Evolutionary conservation across 2,888 invertebrate genomes (phyloP).

Genomic region (Loripinus fragilis): DNA sequence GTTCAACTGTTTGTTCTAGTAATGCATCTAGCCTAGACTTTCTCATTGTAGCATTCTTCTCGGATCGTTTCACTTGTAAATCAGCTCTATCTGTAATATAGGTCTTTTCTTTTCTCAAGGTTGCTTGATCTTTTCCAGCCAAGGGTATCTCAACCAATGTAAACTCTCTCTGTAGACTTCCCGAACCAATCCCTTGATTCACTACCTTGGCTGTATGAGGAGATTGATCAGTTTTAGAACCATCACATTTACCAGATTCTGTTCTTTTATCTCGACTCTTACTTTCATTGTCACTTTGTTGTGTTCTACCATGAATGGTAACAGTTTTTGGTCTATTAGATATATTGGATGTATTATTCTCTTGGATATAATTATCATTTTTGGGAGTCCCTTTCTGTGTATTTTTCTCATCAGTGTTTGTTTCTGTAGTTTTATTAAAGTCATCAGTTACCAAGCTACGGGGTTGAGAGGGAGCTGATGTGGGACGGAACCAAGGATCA

Average conservation of each 20-base stretch:
- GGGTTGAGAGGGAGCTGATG: constrained; percentile 35
- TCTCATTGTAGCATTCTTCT: constrained; percentile 3
- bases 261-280: background rate
- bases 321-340: background rate
- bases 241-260: background rate
- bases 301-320: background rate
- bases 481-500: constrained; percentile 20
- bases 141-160: constrained; percentile 4
- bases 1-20: background rate
- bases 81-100: background rate
- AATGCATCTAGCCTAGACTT: constrained; percentile 5
- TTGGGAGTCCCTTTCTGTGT: background rate
- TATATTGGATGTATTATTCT: background rate
- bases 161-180: constrained; percentile 8
- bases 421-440: background rate
- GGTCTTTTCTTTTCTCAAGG: background rate
- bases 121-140: background rate
- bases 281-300: background rate
- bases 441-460: background rate
- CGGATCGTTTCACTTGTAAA: background rate
- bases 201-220: background rate
- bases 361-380: background rate
- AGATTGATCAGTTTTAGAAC: background rate
- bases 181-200: background rate
- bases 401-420: background rate